Base-by-base conservation (phyloP, 1,140 invertebrate genomes). In the Papilio machaon region DNA sequence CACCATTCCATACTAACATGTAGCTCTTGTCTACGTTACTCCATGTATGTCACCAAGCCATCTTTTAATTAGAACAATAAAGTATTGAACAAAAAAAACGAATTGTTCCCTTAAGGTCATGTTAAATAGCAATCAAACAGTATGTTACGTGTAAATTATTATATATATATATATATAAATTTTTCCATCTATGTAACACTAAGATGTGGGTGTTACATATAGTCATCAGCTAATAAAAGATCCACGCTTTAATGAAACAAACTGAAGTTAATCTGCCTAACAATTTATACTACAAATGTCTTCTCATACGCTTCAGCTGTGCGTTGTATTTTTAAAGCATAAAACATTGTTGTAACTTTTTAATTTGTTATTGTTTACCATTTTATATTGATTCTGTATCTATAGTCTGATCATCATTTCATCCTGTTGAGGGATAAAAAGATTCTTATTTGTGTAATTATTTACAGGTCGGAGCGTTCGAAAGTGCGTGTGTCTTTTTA, bases 401-500 rank as follows among this genome's bases (percentile, higher is more conserved):
- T 67, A 15, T 30, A 30, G 23, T 30, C 23, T 30, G 23, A 30
- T 30, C 23, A 30, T 30, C 23, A 30, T 70, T 64, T 13, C 10
- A 30, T 64, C 10, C 2, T 5, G 17, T 5, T 17, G 17, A 52
- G 7, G 46, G 64, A 30, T 46, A 67, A 38, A 15, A 67, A 46
- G 13, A 15, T 10, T 46, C 49, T 49, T 52, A 81, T 87, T 86
- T 82, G n/a, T 58, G 9, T 58, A 19, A n/a, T 88, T 79, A 76
- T 15, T 96, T 96, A 43, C 95, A 97, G 96, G 94, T 96, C 96
- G 91, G 96, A 96, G 93, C 95, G 96, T 87, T 96, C 96, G 78
- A 97, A 96, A 91, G 97, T 97, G 74, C 96, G 97, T 85, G 97
- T 97, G 87, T 97, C 96, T 78, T 97, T 97, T 94, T 97, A 97